Percentiles rank a stretch among this genome's conserved stretches.
Evolutionary conservation across 2,888 invertebrate genomes (phyloP).

Genomic region (Ennomos fuscantarius): DNA sequence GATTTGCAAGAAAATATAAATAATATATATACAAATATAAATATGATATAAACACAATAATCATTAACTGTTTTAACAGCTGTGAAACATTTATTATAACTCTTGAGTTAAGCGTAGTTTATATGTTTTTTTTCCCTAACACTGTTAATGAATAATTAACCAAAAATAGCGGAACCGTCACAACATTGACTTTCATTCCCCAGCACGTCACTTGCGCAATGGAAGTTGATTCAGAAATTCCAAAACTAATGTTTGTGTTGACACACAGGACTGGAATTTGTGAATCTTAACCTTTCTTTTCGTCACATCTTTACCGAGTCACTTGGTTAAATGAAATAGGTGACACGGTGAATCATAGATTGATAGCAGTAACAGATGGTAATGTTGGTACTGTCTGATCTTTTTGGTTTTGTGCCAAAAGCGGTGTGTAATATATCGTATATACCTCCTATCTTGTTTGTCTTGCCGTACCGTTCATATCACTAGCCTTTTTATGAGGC

Average conservation of each 20-base stretch:
- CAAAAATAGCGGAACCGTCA: slow-evolving; percentile 27
- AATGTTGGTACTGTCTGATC: slow-evolving; percentile 17
- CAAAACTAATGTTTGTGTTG: slow-evolving; percentile 16
- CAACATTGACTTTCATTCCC: slow-evolving; percentile 15
- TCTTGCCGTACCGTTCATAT: slow-evolving; percentile 22
- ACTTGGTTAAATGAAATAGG: slow-evolving; percentile 2
- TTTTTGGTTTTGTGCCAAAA: slow-evolving; percentile 42
- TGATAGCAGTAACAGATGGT: neutral
- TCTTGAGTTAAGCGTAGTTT: slow-evolving; percentile 6
- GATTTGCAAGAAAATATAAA: too few species aligned
- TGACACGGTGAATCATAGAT: slow-evolving; percentile 15
- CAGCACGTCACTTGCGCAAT: slow-evolving; percentile 14
- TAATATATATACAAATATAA: too few species aligned
- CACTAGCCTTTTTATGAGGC: slow-evolving; percentile 20
- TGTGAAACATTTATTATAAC: slow-evolving; percentile 7
- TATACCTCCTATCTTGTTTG: slow-evolving; percentile 18
- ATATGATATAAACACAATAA: neutral
- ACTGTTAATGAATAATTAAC: slow-evolving; percentile 5
- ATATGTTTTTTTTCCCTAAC: slow-evolving; percentile 4
- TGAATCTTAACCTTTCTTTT: slow-evolving; percentile 4
- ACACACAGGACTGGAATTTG: slow-evolving; percentile 17
- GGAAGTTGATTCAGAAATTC: slow-evolving; percentile 24
- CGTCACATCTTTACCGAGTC: slow-evolving; percentile 4
- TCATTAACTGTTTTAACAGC: slow-evolving; percentile 12
- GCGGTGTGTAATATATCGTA: slow-evolving; percentile 31